Evolutionary conservation across 2,888 invertebrate species (phyloP), one percentile per base, ranked within the genome.

Genomic region (Metopia argyrocephala): DNA sequence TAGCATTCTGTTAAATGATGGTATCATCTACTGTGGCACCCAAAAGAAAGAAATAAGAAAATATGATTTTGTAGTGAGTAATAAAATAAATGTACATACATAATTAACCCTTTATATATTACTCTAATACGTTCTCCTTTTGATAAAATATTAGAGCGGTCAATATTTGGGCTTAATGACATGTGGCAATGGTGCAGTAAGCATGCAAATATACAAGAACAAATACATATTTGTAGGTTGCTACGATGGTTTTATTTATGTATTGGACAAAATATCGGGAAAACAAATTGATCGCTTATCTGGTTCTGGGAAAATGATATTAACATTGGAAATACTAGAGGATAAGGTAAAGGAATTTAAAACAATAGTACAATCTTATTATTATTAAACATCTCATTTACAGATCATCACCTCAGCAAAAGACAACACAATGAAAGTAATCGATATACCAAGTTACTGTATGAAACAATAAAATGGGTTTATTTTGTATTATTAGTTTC

Each of bases 171-270:
- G 92, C n/a, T 90, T 91, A 46, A 92, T 93, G 84, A 91, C 90
- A 70, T 94, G 94, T 50, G 94, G 94, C 54, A 94, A 94, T 86
- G 95, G 95, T 18, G 94, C 94, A 59, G 94, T 94, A 48, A 94
- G 95, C 82, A 92, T 96, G 92, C 93, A 93, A 76, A 91, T 93
- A 64, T 92, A 92, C 54, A 92, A 93, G 83, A 93, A 94, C 48
- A 91, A 93, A 50, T 90, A 94, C 79, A 92, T 93, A 50, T 92
- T 93, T 89, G 94, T 94, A 54, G 95, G 95, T 83, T 95, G 95
- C 90, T 95, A 95, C 88, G 95, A 95, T 90, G 95, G 95, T 79
- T 94, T 93, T 87, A 93, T 96, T 85, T 95, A 95, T 89, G 92
- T 95, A 78, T 94, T 94, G 89, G 91, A 92, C 83, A 90, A 87